Base-by-base conservation (phyloP, 2,888 invertebrate species). In the Gymnocheta viridis region DNA sequence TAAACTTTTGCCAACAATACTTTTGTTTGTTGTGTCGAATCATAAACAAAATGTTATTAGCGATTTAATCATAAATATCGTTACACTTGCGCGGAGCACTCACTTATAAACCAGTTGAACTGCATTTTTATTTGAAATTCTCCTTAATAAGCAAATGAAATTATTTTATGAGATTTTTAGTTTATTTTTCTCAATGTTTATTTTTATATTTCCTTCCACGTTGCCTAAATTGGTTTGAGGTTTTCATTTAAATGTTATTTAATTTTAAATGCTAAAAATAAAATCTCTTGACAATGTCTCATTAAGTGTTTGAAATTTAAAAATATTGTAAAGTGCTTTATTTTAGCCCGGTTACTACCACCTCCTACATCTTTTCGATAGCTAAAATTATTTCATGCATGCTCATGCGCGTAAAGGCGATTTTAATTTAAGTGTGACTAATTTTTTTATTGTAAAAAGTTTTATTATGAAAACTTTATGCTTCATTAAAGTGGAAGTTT, bases 91-190 rank as follows among this genome's bases (percentile, higher is more conserved):
- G 51, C 66, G 9, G 35, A 7, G 22, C 70, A 17, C 35, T 51
- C 70, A 17, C 35, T 51, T 66, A 27, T 24, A 67, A 77, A 81
- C 84, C 84, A 81, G 84, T 81, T 81, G 19, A 62, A 77, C 84
- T 64, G 74, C 84, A 84, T 83, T 79, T 85, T 82, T 81, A 60
- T 38, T 67, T 58, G 0, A 51, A 51, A 64, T 62, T 41, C 60
- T 32, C 41, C 49, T 51, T 74, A 51, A 76, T 58, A 47, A 80
- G 41, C 14, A 69, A 62, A 44, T 60, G 27, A 44, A 76, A 64
- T 35, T 38, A 47, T 27, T 56, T 56, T n/a, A 24, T 35, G 19
- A 7, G 14, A 32, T 49, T 1, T 54, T 64, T n/a, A 14, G 5
- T 54, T 64, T 51, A 54, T 22, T 54, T 27, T 58, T 24, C 58